These are phyloP conservation scores for Labeo rohita DNA, from an alignment of 2,113 vertebrate species.

Conservation along the genomic window DNA sequence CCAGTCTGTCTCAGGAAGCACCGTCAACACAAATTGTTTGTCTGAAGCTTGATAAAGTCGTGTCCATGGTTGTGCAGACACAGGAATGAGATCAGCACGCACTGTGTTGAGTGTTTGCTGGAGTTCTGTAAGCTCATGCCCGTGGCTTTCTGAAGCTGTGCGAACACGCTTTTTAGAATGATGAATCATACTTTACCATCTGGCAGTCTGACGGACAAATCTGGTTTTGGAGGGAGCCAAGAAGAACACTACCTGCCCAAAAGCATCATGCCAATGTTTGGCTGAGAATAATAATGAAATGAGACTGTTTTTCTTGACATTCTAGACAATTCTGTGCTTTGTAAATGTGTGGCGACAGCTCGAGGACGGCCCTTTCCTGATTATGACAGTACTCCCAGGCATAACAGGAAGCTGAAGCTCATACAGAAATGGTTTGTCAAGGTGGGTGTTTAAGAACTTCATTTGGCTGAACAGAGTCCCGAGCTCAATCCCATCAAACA, in stretches of 20 bases:
- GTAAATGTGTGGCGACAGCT: neutral
- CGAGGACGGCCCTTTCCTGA: neutral
- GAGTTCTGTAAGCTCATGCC: neutral
- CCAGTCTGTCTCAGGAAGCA: neutral
- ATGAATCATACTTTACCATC: constrained; percentile 29
- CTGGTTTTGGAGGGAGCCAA: neutral
- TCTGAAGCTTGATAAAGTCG: neutral
- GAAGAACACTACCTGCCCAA: constrained; percentile 16
- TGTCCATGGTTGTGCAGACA: neutral
- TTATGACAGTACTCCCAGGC: neutral
- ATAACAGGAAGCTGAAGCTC: neutral
- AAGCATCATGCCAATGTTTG: neutral
- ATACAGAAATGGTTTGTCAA: neutral
- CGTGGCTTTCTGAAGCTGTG: neutral
- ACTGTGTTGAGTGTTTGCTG: neutral
- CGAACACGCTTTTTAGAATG: neutral
- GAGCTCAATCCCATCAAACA: neutral
- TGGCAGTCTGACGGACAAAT: constrained; percentile 10
- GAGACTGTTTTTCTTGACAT: neutral
- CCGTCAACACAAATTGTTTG: neutral
- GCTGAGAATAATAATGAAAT: neutral
- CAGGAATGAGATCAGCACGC: neutral
- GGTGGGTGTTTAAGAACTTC: neutral
- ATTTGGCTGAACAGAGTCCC: neutral
- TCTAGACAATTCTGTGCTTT: neutral